Base-by-base conservation (phyloP, 2,888 invertebrate genomes). In the Diaperis boleti region DNA sequence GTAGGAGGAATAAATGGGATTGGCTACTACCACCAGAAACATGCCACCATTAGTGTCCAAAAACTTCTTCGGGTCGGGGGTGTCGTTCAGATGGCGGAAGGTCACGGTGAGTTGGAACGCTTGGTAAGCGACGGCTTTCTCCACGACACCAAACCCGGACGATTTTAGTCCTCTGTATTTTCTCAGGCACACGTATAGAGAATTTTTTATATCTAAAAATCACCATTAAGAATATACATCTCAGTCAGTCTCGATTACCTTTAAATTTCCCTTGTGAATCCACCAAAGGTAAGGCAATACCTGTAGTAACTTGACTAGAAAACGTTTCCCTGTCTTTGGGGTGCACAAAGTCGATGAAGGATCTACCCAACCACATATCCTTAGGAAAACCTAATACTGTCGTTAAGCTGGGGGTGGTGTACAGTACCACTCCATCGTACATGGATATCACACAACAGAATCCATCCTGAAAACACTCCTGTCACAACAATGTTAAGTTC, bases 301-400 rank as follows among this genome's bases (percentile, higher is more conserved):
- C 88, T 1, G 84, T 88, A 0, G 90, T 89, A 59, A 94, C 89
- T 81, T 92, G 90, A 64, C 88, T 89, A 11, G 90, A 89, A 76
- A 96, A 91, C 0, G 89, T 89, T 52, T 86, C 84, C 62, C 89
- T 83, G 74, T 89, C 89, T 80, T 88, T 91, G 1, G 91, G 89
- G 79, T 95, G 93, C 0, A 96, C 85, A 75, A 94, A 95, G 74
- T 95, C 94, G 56, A 93, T 92, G 74, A 96, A 93, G 0, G 92
- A 92, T 50, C 92, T 85, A 2, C 94, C 94, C 22, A 91, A 81
- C 93, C 94, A 94, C 88, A 92, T 91, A 65, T 93, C 91, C 69
- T 89, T 88, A 0, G 92, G 90, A 75, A 89, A 95, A 1, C 92
- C 94, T 49, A 95, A 83, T 1, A 88, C 84, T 1, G 86, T 80